A percentile compares a stretch with the other conserved stretches of the same genome.
Evolutionary conservation across 2,113 vertebrate genomes (phyloP).

Genomic region (Varanus salvator): DNA sequence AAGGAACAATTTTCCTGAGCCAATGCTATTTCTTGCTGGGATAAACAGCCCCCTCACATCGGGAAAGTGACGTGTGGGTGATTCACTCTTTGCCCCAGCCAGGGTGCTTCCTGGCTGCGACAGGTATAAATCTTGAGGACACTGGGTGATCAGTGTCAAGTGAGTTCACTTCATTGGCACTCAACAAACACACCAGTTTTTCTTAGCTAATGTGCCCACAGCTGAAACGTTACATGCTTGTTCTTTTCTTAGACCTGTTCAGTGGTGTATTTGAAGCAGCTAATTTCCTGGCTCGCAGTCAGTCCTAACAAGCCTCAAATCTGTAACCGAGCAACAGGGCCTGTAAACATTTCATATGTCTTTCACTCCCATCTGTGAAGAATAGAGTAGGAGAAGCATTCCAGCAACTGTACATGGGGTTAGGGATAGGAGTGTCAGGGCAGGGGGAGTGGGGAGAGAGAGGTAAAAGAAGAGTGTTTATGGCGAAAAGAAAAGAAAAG

Average conservation of each 20-base stretch:
- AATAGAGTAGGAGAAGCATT: conserved; percentile 3
- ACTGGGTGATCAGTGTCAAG: conserved; percentile 1
- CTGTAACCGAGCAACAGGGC: conserved; percentile 18
- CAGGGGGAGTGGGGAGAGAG: background rate
- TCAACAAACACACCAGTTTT: conserved; percentile 21
- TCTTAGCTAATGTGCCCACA: background rate
- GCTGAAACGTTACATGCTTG: conserved; percentile 4
- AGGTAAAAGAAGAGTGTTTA: background rate
- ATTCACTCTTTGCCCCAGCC: background rate
- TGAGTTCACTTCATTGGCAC: conserved; percentile 20
- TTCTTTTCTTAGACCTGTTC: background rate
- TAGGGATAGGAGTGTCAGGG: background rate
- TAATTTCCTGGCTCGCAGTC: conserved; percentile 28
- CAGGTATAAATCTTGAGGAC: conserved; percentile 14
- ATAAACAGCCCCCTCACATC: background rate
- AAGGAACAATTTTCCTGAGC: background rate
- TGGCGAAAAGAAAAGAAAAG: background rate
- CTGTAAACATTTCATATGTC: conserved; percentile 35
- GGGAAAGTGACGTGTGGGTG: background rate
- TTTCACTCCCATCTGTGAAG: conserved; percentile 12
- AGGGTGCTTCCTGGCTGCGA: background rate
- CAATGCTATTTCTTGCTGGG: background rate
- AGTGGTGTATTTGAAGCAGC: conserved; percentile 31
- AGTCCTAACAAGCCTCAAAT: conserved; percentile 30
- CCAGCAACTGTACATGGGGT: background rate